phyloP scores from a whole-genome alignment of 2,113 vertebrate genomes.

The Calyptomena viridis region DNA sequence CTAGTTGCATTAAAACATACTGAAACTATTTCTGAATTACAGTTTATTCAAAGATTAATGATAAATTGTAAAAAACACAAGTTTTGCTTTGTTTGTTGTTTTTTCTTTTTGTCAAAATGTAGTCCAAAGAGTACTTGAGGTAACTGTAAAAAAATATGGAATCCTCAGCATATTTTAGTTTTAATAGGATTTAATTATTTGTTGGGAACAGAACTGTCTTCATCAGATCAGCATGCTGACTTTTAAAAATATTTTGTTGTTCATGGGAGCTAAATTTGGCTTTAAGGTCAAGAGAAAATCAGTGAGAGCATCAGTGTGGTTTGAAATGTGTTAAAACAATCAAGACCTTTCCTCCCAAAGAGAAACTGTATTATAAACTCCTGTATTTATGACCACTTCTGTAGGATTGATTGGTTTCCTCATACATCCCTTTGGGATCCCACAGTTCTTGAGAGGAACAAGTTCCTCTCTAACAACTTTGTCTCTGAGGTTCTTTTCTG shows the following conservation, averaged over 20 bases:
- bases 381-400: background rate
- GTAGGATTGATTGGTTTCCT: background rate
- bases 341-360: background rate
- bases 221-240: background rate
- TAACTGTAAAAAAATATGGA: background rate
- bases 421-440: background rate
- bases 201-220: background rate
- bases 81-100: no score
- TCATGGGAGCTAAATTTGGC: background rate
- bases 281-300: background rate
- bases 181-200: background rate
- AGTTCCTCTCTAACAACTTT: background rate
- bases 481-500: background rate
- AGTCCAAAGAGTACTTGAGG: background rate
- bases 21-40: background rate
- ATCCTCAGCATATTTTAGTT: background rate
- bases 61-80: background rate
- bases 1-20: background rate
- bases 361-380: background rate
- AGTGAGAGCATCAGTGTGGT: accelerated
- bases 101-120: background rate
- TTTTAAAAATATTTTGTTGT: background rate
- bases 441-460: background rate
- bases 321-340: background rate
- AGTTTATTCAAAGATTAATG: background rate